Conservation (phyloP, 1,140 invertebrate species). For the Frieseomelitta varia region DNA sequence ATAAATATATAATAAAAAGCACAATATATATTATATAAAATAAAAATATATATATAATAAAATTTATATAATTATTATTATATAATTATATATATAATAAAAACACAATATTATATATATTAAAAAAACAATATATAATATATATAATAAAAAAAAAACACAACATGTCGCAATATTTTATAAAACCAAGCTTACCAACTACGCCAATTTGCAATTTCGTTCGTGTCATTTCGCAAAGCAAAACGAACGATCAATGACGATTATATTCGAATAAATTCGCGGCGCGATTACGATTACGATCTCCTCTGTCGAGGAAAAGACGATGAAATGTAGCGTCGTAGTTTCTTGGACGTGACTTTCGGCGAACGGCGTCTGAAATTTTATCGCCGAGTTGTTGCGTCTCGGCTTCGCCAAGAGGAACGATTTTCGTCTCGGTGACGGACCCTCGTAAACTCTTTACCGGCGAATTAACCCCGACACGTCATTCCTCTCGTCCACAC, state of each 20-base stretch:
- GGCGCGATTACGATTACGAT: slow-evolving; percentile 4
- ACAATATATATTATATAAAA: too few relatives aligned
- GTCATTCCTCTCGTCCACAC: not conserved
- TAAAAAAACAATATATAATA: too few relatives aligned
- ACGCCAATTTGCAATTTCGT: too few relatives aligned
- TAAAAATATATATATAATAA: too few relatives aligned
- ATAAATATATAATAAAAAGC: too few relatives aligned
- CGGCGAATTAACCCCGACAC: not conserved
- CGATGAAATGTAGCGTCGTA: not conserved
- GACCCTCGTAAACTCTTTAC: slow-evolving; percentile 12
- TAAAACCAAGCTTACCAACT: too few relatives aligned
- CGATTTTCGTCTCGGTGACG: not conserved
- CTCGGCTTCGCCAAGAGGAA: not conserved
- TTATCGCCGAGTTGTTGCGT: slow-evolving; percentile 29
- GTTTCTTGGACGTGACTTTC: not conserved
- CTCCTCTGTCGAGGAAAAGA: not conserved
- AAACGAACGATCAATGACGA: not conserved
- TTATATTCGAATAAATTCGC: slow-evolving; percentile 9
- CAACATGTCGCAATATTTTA: too few relatives aligned
- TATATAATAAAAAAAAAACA: too few relatives aligned
- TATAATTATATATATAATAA: too few relatives aligned
- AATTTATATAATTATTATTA: too few relatives aligned
- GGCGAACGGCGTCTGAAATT: slow-evolving; percentile 4
- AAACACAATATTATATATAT: too few relatives aligned
- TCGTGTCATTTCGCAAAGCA: not conserved